These are phyloP conservation scores for Aspiorhynchus laticeps DNA, from an alignment of 2,113 vertebrate genomes.

Conservation along the genomic window DNA sequence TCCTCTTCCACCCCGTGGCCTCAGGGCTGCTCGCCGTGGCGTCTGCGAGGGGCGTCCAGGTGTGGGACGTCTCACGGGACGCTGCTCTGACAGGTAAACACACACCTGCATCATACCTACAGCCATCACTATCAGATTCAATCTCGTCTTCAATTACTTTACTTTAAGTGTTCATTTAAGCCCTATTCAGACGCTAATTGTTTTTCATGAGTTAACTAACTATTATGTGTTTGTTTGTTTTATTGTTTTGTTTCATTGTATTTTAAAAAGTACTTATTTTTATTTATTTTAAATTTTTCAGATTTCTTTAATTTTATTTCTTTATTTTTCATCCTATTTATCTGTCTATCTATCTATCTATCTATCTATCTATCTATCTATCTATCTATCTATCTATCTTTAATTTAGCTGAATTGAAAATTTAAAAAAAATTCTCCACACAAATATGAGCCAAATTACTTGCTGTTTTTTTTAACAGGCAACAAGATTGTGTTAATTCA, in stretches of 20 bases:
- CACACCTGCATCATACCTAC: not conserved
- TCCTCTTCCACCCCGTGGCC: constrained; percentile 87
- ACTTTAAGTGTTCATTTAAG: not conserved
- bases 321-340: too few species aligned
- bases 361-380: too few species aligned
- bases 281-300: not conserved
- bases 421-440: too few species aligned
- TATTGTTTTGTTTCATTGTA: not conserved
- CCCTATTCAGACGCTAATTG: not conserved
- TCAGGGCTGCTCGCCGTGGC: constrained; percentile 80
- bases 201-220: not conserved
- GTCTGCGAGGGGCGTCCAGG: constrained; percentile 62
- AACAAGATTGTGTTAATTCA: not conserved
- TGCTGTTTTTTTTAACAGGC: not conserved
- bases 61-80: constrained; percentile 84
- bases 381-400: too few species aligned
- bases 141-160: not conserved
- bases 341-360: too few species aligned
- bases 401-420: too few species aligned
- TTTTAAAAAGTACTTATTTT: not conserved
- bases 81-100: constrained; percentile 80
- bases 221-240: too few species aligned
- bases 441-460: not conserved
- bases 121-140: not conserved
- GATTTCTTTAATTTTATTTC: too few species aligned